These are phyloP conservation scores for Agrypnus murinus DNA, from an alignment of 2,888 invertebrate species.

Conservation along the genomic window DNA sequence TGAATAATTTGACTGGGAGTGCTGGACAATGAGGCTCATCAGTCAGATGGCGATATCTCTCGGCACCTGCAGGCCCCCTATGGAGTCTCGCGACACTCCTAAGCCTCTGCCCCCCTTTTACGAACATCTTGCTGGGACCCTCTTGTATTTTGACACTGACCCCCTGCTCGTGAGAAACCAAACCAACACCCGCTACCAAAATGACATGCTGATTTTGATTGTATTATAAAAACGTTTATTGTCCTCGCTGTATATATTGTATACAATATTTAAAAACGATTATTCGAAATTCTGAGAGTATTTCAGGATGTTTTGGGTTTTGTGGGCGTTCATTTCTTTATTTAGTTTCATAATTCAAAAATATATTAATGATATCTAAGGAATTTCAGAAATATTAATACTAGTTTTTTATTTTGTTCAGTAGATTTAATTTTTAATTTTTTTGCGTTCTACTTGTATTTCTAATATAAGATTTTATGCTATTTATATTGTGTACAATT, in stretches of 20 bases:
- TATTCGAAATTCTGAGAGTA: too few species aligned
- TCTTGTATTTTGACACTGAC: conserved; percentile 42
- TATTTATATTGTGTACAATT: too few species aligned
- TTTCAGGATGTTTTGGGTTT: too few species aligned
- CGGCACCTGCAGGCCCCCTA: conserved; percentile 60
- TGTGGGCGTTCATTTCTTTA: too few species aligned
- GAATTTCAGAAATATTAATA: too few species aligned
- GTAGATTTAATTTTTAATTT: too few species aligned
- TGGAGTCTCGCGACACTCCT: conserved; percentile 54
- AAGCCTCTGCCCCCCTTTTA: conserved; percentile 36
- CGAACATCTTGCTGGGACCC: conserved; percentile 45
- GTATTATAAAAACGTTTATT: conserved; percentile 32
- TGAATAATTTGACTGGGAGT: conserved; percentile 57
- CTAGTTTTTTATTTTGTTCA: too few species aligned
- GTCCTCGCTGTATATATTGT: not conserved
- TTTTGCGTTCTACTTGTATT: too few species aligned
- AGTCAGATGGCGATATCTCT: conserved; percentile 61
- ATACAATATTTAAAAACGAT: not conserved
- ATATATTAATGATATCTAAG: too few species aligned
- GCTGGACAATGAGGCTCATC: conserved; percentile 59
- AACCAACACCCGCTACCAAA: conserved; percentile 55
- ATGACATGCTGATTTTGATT: conserved; percentile 50
- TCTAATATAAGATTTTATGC: too few species aligned
- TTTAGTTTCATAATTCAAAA: too few species aligned
- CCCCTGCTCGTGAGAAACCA: conserved; percentile 54